Evolutionary conservation across 2,888 invertebrate species (phyloP).

Genomic region (Amphipoea oculea): DNA sequence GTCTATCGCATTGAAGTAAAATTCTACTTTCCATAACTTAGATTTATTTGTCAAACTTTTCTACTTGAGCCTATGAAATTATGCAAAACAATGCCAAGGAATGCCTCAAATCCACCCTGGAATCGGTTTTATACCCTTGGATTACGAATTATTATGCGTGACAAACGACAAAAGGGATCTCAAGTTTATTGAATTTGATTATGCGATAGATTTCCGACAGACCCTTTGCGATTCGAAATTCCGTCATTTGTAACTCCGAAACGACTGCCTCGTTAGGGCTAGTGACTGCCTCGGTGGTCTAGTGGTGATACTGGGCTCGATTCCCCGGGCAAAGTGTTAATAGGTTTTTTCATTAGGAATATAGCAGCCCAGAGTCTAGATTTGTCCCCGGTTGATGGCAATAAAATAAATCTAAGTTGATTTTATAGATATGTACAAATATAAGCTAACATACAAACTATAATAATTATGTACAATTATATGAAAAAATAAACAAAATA

Average conservation of each 20-base stretch:
- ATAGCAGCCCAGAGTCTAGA: no score
- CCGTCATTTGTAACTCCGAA: background rate
- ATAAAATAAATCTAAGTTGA: no score
- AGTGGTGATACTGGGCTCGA: background rate
- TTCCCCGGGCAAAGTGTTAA: no score
- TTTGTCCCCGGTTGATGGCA: no score
- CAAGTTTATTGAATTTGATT: conserved; percentile 1
- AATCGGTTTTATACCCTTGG: background rate
- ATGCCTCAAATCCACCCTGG: background rate
- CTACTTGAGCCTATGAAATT: background rate
- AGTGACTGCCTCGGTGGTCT: background rate
- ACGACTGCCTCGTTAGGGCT: background rate
- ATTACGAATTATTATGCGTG: conserved; percentile 5
- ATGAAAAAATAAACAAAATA: no score
- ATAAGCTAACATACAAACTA: no score
- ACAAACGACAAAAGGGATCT: background rate
- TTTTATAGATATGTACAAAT: no score
- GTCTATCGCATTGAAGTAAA: background rate
- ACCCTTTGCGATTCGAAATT: background rate
- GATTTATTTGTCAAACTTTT: background rate
- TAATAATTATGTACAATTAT: no score
- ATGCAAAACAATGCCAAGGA: background rate
- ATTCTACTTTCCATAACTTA: background rate
- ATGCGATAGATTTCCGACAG: background rate
- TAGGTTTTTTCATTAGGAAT: no score